These are phyloP conservation scores for Andrena cerasifolii DNA, from an alignment of 1,140 invertebrate species.

Conservation along the genomic window DNA sequence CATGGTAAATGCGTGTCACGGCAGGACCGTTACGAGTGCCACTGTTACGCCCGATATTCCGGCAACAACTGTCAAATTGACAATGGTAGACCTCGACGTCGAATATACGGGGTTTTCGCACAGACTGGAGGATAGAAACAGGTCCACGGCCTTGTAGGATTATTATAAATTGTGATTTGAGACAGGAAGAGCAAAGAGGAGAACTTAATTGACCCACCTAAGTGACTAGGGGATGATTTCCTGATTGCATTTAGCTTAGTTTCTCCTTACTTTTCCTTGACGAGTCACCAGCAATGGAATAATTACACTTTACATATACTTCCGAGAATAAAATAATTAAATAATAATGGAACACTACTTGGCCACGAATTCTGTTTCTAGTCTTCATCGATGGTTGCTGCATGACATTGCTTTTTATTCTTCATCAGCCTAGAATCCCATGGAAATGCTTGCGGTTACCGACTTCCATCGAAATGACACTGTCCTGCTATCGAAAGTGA, in stretches of 20 bases:
- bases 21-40: constrained; percentile 89
- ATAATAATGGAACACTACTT: background rate
- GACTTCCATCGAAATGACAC: background rate
- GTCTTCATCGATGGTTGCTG: background rate
- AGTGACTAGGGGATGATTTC: no score
- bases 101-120: constrained; percentile 35
- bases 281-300: no score
- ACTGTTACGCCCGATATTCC: constrained; percentile 89
- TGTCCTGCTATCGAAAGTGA: background rate
- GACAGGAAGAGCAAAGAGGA: background rate
- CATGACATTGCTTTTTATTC: background rate
- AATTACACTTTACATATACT: no score
- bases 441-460: background rate
- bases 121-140: constrained; percentile 2
- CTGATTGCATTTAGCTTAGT: no score
- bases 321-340: background rate
- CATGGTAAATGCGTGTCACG: constrained; percentile 90
- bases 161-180: no score
- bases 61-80: constrained; percentile 94
- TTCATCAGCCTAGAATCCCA: background rate
- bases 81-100: constrained; percentile 81
- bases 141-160: background rate
- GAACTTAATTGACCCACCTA: no score
- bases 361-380: constrained; percentile 4
- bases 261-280: background rate